Base-by-base conservation (phyloP, 1,140 invertebrate genomes). In the Rhopalosiphum padi region DNA sequence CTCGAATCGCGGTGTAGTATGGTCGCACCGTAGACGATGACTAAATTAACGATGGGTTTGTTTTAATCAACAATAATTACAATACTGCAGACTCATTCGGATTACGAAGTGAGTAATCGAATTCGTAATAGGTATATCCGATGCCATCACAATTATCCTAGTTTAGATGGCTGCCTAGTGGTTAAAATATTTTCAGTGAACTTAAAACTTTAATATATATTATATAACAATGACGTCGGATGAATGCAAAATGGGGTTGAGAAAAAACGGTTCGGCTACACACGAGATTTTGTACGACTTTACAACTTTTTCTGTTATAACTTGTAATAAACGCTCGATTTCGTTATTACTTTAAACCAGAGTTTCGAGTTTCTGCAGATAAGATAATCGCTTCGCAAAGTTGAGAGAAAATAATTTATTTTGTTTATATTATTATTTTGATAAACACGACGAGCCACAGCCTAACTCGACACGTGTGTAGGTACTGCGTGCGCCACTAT, bases 341-440 rank as follows among this genome's bases (percentile, higher is more conserved):
- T 35, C 53, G 22, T 30, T 43, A 51, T 51, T 88, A 88, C 86
- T 51, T 88, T 51, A 23, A 48, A 46, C 86, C 86, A n/a, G 46
- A 51, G 86, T 88, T 88, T 88, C 86, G 86, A 53, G 46, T 86
- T 86, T 86, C 83, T 46, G 83, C 6, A 83, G 83, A 51, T 88
- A 88, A 48, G 46, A 48, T 51, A 88, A 88, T 51, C 48, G 48
- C n/a, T 46, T 41, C 15, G 43, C 85, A 87, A 87, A 87, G 85
- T 87, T 48, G 41, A 7, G 15, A 37, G 86, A 88, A 51, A 88
- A 51, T 51, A 30, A 51, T 88, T 88, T 51, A 30, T 88, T 51
- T 88, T 51, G 46, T 88, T 51, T 88, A 51, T 35, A 88, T 68
- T 68, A 68, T 68, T 30, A 68, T 88, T 88, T 51, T 35, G 48